Evolutionary conservation across 1,140 invertebrate species (phyloP).

Genomic region (Whitmania pigra): DNA sequence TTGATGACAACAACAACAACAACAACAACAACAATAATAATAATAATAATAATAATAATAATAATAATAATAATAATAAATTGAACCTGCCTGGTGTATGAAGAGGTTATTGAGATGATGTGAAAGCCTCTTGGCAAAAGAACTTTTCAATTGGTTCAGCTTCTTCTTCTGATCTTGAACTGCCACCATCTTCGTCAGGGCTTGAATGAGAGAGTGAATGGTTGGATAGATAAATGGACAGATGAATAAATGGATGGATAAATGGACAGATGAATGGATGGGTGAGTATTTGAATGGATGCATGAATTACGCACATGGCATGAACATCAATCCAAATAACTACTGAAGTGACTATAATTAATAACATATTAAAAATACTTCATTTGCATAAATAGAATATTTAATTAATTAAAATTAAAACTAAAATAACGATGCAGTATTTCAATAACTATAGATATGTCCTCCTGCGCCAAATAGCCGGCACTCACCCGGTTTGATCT

Average conservation of each 20-base stretch:
- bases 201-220: conserved; percentile 26
- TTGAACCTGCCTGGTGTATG: conserved; percentile 60
- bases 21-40: too few relatives aligned
- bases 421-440: too few relatives aligned
- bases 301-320: conserved; percentile 4
- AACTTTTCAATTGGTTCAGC: conserved; percentile 67
- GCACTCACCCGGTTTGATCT: conserved; percentile 43
- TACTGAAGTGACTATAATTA: not conserved
- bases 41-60: too few relatives aligned
- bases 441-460: too few relatives aligned
- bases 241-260: not conserved
- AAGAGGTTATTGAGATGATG: conserved; percentile 83
- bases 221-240: too few relatives aligned
- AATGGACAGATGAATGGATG: conserved; percentile 17
- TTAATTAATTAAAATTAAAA: too few relatives aligned
- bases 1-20: too few relatives aligned
- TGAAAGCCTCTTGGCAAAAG: conserved; percentile 67
- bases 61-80: too few relatives aligned
- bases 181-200: conserved; percentile 57
- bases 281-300: not conserved
- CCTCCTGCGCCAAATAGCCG: too few relatives aligned
- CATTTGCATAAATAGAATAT: too few relatives aligned
- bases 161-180: conserved; percentile 75
- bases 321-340: not conserved
- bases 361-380: too few relatives aligned